These are phyloP conservation scores for Uloborus plumipes DNA, from an alignment of 2,888 invertebrate species.

Conservation along the genomic window DNA sequence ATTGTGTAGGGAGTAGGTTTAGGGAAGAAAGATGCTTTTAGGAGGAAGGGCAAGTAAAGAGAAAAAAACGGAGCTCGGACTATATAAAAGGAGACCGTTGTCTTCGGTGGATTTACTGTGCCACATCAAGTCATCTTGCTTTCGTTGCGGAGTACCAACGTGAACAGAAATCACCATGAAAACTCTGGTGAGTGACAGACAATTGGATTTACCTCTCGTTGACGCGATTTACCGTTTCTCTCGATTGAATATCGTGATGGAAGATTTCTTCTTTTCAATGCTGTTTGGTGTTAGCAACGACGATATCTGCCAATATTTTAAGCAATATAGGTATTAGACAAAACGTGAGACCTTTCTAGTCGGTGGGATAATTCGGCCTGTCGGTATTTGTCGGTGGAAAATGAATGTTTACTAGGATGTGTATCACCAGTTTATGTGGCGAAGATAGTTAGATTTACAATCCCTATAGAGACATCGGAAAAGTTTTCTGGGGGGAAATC, in stretches of 20 bases:
- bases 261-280: neutral
- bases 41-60: neutral
- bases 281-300: too few species aligned
- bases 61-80: neutral
- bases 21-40: constrained; percentile 17
- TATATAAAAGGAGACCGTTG: constrained; percentile 15
- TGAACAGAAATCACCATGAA: constrained; percentile 10
- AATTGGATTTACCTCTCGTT: neutral
- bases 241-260: neutral
- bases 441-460: too few species aligned
- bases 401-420: too few species aligned
- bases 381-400: too few species aligned
- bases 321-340: too few species aligned
- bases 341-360: too few species aligned
- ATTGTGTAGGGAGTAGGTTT: constrained; percentile 39
- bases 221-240: neutral
- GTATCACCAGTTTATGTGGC: too few species aligned
- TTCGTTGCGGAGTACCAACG: neutral
- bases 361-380: too few species aligned
- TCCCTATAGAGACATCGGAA: too few species aligned
- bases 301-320: too few species aligned
- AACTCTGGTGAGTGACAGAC: constrained; percentile 16
- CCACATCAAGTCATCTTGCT: constrained; percentile 9
- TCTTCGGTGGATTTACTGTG: neutral
- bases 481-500: too few species aligned